phyloP scores from a whole-genome alignment of 1,140 invertebrate genomes.

The Archivesica marissinica region DNA sequence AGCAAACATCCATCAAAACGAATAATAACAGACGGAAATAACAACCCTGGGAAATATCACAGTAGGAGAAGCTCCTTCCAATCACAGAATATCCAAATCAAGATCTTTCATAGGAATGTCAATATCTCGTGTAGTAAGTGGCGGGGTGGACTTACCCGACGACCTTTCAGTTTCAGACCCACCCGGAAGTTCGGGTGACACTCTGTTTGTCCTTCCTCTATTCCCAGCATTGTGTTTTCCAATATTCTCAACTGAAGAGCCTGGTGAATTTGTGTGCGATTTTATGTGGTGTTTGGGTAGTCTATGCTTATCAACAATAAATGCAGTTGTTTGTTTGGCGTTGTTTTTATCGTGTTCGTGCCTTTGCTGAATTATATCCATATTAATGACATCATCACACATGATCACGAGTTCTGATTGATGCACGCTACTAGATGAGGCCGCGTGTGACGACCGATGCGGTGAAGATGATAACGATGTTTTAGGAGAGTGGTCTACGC shows the following conservation, averaged over 20 bases:
- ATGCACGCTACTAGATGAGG: conserved; percentile 22
- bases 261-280: not conserved
- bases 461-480: conserved; percentile 73
- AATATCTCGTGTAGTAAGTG: conserved; percentile 70
- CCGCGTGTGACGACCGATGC: conserved; percentile 39
- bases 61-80: conserved; percentile 1
- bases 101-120: conserved; percentile 75
- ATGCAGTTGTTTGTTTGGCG: not conserved
- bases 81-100: conserved; percentile 80
- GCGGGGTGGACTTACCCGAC: conserved; percentile 8
- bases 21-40: no score
- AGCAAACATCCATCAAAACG: not conserved
- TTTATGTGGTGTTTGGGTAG: conserved; percentile 36
- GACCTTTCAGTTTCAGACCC: conserved; percentile 15
- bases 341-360: conserved; percentile 22
- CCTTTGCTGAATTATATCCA: conserved; percentile 52
- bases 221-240: not conserved
- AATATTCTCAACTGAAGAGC: conserved; percentile 2
- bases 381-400: conserved; percentile 70
- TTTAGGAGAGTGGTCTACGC: conserved; percentile 77
- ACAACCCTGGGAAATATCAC: conserved; percentile 24
- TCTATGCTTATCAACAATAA: conserved; percentile 44
- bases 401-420: conserved; percentile 58
- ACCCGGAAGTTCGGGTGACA: conserved; percentile 50
- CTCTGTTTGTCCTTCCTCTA: conserved; percentile 43